Evolutionary conservation across 2,113 vertebrate genomes (phyloP), one percentile per base, ranked within the genome.

Genomic region (Hyperoodon ampullatus): DNA sequence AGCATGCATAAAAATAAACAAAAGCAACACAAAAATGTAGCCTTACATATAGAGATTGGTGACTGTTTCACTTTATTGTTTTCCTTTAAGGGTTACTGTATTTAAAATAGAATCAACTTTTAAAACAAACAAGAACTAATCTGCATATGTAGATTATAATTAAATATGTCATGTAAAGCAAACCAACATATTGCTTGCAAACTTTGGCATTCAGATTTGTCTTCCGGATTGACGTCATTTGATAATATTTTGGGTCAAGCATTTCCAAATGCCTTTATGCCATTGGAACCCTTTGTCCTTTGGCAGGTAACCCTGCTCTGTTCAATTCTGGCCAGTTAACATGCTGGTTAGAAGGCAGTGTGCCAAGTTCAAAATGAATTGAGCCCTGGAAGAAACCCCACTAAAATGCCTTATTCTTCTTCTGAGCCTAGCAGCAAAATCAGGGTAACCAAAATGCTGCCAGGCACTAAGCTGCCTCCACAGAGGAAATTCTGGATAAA

Each of bases 401-500:
- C 14, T 58, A 70, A 60, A 65, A 94, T 72, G 28, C 28, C 4
- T 9, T 0, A 44, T 95, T 44, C 50, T 77, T 68, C 61, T 93
- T 42, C 90, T 58, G 28, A 96, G 19, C 16, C 39, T 90, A 15
- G 30, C 24, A 75, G 72, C 74, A 66, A 71, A 95, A 33, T 96
- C 84, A 94, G 82, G 44, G 63, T 85, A 90, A 95, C 70, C 93
- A 96, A 97, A 8, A 44, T 91, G 53, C 39, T 90, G 58, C 90
- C 77, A 97, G 72, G 21, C 18, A 2, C 28, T 50, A 58, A n/a
- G 24, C 78, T 95, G 55, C 87, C 18, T 97, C 91, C 82, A 42
- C 1, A 87, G 83, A 97, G 30, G 33, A 83, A 61, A 71, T 53
- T 97, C 68, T 93, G 35, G 44, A 74, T 58, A 98, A 98, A 96